Base-by-base conservation (phyloP, 37 sponge, comb jelly and placozoan species). In the Amphimedon queenslandica region DNA sequence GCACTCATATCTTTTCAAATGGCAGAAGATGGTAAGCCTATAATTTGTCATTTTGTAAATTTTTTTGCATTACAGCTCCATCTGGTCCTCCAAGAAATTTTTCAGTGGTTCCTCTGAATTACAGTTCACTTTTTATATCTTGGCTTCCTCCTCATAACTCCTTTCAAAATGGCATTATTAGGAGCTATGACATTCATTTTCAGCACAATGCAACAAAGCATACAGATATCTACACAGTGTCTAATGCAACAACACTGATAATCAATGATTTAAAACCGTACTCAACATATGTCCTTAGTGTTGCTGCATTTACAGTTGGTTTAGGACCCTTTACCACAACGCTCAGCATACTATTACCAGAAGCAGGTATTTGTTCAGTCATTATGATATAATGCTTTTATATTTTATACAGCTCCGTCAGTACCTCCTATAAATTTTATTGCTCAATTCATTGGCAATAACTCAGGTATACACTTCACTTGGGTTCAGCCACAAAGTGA, bases 141-240 rank as follows among this genome's bases (percentile, higher is more conserved):
- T 82, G 82, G 82, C n/a, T 28, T 3, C 69, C 75, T 32, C 82
- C 82, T 6, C 33, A 67, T 10, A 13, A 41, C 33, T 33, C 25
- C 20, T 27, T 38, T 16, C 69, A 74, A 38, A 69, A 82, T 39
- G 82, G 82, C 11, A 37, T 82, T 24, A 75, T 82, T 3, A 25
- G 43, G 5, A 0, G n/a, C 1, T 82, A 82, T 37, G 55, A 21
- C 4, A 3, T 64, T 8, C 51, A 47, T 8, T 13, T 47, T 8
- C 13, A 18, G 8, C 13, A 47, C 8, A 8, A 18, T 18, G 51
- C 8, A 47, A 47, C 51, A 18, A 47, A 13, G 13, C 13, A 8
- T 18, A 47, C 51, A 18, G 13, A 47, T 18, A 8, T 47, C 51
- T 18, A 18, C 8, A 47, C 8, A 18, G 8, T 13, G 8, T 8